Evolutionary conservation across 2,888 invertebrate species (phyloP).

Genomic region (Xanthorhoe spadicearia): DNA sequence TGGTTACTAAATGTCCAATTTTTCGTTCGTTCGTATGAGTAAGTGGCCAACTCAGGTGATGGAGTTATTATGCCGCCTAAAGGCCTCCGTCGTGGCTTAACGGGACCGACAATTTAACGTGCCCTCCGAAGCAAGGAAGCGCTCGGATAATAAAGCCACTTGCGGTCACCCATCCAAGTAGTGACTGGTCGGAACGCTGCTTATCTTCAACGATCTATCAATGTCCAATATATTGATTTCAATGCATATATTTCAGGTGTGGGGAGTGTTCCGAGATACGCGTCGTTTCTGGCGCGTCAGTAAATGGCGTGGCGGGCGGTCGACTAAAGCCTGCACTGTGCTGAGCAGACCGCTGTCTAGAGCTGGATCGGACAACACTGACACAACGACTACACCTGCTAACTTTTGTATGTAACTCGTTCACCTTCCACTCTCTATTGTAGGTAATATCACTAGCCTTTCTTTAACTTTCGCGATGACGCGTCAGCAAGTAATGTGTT

Average conservation of each 20-base stretch:
- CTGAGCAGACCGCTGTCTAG: conserved; percentile 67
- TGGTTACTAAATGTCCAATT: neutral
- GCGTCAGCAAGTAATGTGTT: conserved; percentile 88
- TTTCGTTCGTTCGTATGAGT: too few relatives aligned
- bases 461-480: too few relatives aligned
- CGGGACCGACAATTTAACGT: too few relatives aligned
- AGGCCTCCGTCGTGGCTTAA: too few relatives aligned
- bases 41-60: too few relatives aligned
- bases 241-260: conserved; percentile 83
- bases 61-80: too few relatives aligned
- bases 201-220: too few relatives aligned
- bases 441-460: too few relatives aligned
- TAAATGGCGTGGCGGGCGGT: conserved; percentile 86
- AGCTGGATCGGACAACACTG: conserved; percentile 66
- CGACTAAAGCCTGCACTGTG: conserved; percentile 40
- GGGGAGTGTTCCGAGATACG: conserved; percentile 90
- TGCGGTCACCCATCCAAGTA: too few relatives aligned
- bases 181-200: too few relatives aligned
- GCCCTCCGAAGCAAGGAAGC: too few relatives aligned
- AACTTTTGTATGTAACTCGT: conserved; percentile 57
- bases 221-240: neutral
- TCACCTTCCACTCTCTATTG: neutral
- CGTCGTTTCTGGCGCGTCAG: conserved; percentile 90
- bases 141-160: too few relatives aligned
- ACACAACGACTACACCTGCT: conserved; percentile 50